Evolutionary conservation across 35 echinoderm and acorn worm genomes (phyloP).

Genomic region (Apostichopus californicus): DNA sequence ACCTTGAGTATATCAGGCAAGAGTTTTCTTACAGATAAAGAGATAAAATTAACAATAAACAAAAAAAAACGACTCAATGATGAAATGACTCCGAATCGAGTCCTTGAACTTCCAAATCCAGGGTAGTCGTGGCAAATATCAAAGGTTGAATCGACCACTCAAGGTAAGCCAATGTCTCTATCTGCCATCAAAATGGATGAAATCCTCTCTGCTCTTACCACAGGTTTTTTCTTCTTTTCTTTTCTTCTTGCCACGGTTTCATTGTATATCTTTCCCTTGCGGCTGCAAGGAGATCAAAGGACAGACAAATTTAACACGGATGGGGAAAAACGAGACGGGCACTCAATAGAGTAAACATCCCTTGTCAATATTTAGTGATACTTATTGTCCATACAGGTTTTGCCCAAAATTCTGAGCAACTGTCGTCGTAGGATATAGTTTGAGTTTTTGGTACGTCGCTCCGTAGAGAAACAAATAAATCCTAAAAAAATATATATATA

Average conservation of each 20-base stretch:
- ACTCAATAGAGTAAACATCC: background rate
- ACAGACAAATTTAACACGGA: background rate
- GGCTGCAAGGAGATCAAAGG: background rate
- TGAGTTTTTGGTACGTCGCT: no score
- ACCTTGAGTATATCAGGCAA: no score
- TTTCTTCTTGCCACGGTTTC: background rate
- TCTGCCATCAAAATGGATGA: background rate
- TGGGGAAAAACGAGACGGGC: background rate
- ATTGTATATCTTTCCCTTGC: constrained; percentile 13
- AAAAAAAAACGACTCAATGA: no score
- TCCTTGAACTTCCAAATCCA: background rate
- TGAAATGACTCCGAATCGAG: background rate
- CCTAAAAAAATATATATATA: no score
- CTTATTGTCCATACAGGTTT: no score
- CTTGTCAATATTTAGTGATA: background rate
- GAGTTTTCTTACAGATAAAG: no score
- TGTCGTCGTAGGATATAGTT: no score
- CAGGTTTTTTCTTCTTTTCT: background rate
- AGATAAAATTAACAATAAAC: no score
- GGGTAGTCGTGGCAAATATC: background rate
- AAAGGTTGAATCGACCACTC: background rate
- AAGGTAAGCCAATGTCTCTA: background rate
- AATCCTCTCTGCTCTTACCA: background rate
- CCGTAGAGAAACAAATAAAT: no score
- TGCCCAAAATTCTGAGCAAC: no score